Conservation (phyloP, 1,140 invertebrate species). For the Drosophila paulistorum region DNA sequence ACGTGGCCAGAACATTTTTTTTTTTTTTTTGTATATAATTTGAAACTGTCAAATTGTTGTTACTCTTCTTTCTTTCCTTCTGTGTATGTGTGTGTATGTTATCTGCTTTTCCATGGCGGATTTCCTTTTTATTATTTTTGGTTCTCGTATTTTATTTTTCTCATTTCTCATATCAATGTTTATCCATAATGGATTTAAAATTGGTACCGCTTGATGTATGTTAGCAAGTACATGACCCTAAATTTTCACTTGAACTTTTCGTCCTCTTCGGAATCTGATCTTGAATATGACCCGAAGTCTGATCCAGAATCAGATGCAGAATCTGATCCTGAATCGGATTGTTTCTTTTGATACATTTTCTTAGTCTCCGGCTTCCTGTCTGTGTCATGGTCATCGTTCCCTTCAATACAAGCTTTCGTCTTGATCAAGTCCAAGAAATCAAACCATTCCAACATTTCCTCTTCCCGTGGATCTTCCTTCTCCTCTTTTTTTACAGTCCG, state of each 20-base stretch:
- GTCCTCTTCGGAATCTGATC: too few relatives aligned
- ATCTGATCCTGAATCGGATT: too few relatives aligned
- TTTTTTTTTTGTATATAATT: background rate
- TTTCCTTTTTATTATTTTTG: conserved; percentile 33
- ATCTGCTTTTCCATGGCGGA: conserved; percentile 15
- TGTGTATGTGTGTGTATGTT: background rate
- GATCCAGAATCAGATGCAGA: too few relatives aligned
- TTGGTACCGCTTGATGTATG: background rate
- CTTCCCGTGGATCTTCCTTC: too few relatives aligned
- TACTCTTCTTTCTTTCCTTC: conserved; percentile 15
- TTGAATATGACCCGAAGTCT: too few relatives aligned
- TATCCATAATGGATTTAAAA: conserved; percentile 42
- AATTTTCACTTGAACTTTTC: background rate
- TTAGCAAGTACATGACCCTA: too few relatives aligned
- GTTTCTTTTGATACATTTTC: too few relatives aligned
- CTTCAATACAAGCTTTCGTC: conserved; percentile 17
- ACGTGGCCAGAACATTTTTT: conserved; percentile 61
- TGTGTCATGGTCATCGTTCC: background rate
- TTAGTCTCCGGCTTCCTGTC: background rate
- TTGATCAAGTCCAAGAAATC: conserved; percentile 36
- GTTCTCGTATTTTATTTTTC: conserved; percentile 21
- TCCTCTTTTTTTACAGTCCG: too few relatives aligned
- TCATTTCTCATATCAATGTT: conserved; percentile 35
- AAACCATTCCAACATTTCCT: conserved; percentile 19
- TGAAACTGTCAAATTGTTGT: conserved; percentile 75